These are phyloP conservation scores for Astropecten irregularis DNA, from an alignment of 53 echinoderm and acorn worm species.

Conservation along the genomic window DNA sequence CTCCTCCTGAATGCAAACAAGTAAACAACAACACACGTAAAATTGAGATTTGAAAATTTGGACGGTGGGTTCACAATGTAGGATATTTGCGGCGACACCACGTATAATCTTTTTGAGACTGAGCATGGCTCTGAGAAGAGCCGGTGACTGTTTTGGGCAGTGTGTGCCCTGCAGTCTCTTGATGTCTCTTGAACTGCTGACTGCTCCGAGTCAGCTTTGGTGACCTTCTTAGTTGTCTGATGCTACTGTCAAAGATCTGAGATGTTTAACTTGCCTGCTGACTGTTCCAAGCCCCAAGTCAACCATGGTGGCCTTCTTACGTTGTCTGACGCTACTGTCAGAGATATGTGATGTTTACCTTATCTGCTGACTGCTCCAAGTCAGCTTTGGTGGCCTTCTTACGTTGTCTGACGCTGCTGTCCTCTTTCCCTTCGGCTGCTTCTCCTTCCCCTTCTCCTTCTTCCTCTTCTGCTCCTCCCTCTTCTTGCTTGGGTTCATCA, in stretches of 20 bases:
- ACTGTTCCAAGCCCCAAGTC: no score
- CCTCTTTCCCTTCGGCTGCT: slow-evolving; percentile 22
- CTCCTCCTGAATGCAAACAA: background rate
- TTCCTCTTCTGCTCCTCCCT: background rate
- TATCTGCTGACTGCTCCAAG: slow-evolving; percentile 50
- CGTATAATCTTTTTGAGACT: no score
- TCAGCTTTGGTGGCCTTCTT: slow-evolving; percentile 55
- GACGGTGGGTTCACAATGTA: no score
- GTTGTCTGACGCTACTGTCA: slow-evolving; percentile 46
- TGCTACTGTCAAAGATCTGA: background rate
- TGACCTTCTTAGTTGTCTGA: slow-evolving; percentile 43
- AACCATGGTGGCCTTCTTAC: background rate
- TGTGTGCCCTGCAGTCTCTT: no score
- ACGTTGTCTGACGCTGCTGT: slow-evolving; percentile 45
- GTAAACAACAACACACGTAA: no score
- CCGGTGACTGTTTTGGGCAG: no score
- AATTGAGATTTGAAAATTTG: no score
- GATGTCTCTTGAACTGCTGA: slow-evolving; percentile 34
- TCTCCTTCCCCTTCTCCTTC: slow-evolving; percentile 39
- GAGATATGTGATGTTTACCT: slow-evolving; percentile 18
- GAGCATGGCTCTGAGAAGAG: no score
- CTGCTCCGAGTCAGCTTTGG: slow-evolving; percentile 57
- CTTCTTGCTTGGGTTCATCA: slow-evolving; percentile 51
- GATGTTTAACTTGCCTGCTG: no score
- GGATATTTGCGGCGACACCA: no score